phyloP scores from a whole-genome alignment of 2,113 vertebrate genomes.

The Etheostoma spectabile region DNA sequence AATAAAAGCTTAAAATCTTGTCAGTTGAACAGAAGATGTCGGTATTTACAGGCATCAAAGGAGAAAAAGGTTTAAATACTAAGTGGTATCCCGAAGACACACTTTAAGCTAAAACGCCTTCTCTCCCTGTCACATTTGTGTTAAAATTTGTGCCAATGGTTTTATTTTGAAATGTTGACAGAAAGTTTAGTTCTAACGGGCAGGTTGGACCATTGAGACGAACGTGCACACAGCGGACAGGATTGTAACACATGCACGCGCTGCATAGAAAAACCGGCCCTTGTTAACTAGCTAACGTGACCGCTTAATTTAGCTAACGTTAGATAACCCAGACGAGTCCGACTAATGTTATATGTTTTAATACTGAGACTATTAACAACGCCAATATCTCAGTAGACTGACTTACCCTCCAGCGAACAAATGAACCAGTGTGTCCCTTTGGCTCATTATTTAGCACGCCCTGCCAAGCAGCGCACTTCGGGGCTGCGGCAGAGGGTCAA shows the following conservation, averaged over 20 bases:
- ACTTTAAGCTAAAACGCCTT: rapidly evolving
- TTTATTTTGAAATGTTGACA: constrained; percentile 30
- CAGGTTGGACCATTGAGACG: background rate
- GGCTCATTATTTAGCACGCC: constrained; percentile 94
- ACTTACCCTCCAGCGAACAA: constrained; percentile 96
- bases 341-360: background rate
- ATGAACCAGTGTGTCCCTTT: constrained; percentile 95
- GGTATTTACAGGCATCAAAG: background rate
- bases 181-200: constrained; percentile 25
- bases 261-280: background rate
- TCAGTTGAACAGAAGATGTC: background rate
- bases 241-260: constrained; percentile 19
- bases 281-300: background rate
- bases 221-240: constrained; percentile 20
- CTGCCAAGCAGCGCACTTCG: constrained; percentile 70
- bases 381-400: background rate
- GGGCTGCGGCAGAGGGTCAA: constrained; percentile 53
- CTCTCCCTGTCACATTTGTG: too few relatives aligned
- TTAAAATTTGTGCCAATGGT: background rate
- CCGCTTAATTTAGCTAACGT: background rate
- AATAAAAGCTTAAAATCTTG: constrained; percentile 16
- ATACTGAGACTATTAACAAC: background rate
- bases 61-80: rapidly evolving
- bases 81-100: rapidly evolving
- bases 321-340: background rate